Conservation (phyloP, 2,888 invertebrate species). For the Ectemnius continuus region DNA sequence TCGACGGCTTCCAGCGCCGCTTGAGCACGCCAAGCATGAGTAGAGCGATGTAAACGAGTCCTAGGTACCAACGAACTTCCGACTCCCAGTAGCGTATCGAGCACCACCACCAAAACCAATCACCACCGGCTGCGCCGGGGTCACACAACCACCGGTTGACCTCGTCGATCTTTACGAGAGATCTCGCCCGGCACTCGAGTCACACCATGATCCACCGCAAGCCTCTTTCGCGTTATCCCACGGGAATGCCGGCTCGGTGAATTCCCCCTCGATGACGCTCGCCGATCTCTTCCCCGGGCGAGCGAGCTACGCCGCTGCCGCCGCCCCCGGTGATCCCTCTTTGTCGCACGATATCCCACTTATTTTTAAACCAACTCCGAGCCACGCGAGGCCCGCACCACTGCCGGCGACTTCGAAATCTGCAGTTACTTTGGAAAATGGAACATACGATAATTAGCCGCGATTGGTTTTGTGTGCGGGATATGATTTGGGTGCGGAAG, state of each 20-base stretch:
- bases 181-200: constrained; percentile 44
- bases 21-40: constrained; percentile 74
- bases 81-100: constrained; percentile 56
- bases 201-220: constrained; percentile 52
- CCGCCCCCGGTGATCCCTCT: no score
- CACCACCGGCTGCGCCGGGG: constrained; percentile 46
- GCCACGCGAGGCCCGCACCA: no score
- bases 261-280: constrained; percentile 20
- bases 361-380: no score
- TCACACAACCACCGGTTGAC: constrained; percentile 51
- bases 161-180: constrained; percentile 53
- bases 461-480: no score
- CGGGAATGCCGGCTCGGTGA: constrained; percentile 12
- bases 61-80: constrained; percentile 62
- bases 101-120: constrained; percentile 59
- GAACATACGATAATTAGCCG: no score
- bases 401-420: no score
- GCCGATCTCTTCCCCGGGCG: not conserved
- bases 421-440: no score
- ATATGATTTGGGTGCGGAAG: no score
- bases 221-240: constrained; percentile 23
- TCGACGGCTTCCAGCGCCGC: constrained; percentile 76
- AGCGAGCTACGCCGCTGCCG: no score
- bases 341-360: no score
- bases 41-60: constrained; percentile 61